phyloP scores from a whole-genome alignment of 2,888 invertebrate species.

The Athalia rosae region DNA sequence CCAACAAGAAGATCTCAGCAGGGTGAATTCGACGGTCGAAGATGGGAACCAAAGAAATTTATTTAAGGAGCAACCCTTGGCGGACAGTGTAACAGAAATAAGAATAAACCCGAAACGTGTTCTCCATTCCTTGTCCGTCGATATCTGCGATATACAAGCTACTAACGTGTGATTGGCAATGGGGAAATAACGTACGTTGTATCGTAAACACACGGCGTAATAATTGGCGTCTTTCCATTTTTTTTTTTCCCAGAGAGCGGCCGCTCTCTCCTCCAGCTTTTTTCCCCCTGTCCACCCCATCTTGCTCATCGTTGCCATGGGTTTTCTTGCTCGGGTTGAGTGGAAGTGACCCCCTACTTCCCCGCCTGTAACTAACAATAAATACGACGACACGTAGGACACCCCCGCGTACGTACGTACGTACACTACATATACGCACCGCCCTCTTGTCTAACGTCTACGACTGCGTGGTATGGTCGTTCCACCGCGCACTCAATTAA shows the following conservation, averaged over 20 bases:
- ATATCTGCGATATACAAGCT: neutral
- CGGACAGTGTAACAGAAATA: neutral
- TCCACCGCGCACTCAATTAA: slow-evolving; percentile 26
- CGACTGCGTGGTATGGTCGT: slow-evolving; percentile 19
- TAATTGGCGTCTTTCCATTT: slow-evolving; percentile 36
- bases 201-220: slow-evolving; percentile 32
- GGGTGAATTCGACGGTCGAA: no score
- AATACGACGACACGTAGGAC: slow-evolving; percentile 16
- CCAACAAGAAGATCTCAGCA: no score
- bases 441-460: neutral
- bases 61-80: no score
- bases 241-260: slow-evolving; percentile 19
- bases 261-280: neutral
- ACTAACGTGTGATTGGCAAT: slow-evolving; percentile 47
- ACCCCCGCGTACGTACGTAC: neutral
- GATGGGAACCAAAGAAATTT: no score
- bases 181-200: slow-evolving; percentile 55
- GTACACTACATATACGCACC: no score
- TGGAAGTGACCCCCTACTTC: slow-evolving; percentile 37
- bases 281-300: neutral
- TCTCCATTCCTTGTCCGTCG: neutral
- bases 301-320: slow-evolving; percentile 11
- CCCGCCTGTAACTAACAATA: slow-evolving; percentile 24
- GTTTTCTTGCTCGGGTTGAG: slow-evolving; percentile 25
- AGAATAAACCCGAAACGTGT: neutral